Evolutionary conservation across 2,113 vertebrate species (phyloP).

Genomic region (Macroglossus sobrinus): DNA sequence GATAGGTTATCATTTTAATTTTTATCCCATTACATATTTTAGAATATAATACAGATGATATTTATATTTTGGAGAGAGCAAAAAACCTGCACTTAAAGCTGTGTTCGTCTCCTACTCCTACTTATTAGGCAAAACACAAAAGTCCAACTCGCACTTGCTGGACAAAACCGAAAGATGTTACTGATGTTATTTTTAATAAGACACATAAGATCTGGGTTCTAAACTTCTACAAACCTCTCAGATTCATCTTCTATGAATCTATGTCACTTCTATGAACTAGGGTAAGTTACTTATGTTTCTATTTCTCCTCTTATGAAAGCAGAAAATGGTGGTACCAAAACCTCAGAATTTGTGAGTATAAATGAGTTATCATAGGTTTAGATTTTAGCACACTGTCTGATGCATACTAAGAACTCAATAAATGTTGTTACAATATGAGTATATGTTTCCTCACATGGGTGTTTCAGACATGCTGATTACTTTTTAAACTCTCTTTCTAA

Average conservation of each 20-base stretch:
- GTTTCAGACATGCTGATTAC: background rate
- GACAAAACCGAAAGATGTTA: background rate
- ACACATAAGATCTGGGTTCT: background rate
- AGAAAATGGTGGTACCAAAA: fast-evolving
- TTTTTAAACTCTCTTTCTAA: background rate
- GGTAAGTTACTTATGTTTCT: background rate
- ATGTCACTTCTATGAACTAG: background rate
- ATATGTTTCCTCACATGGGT: background rate
- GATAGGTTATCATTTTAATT: background rate
- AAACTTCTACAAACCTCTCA: background rate
- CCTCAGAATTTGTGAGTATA: background rate
- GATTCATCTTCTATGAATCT: background rate
- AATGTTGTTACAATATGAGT: background rate
- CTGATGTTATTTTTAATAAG: background rate
- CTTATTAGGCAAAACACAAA: background rate
- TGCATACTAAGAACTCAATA: background rate
- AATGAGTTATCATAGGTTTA: background rate
- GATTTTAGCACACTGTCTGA: background rate
- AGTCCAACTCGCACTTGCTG: background rate
- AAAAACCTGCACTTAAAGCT: background rate
- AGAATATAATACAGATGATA: background rate
- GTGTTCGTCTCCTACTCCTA: background rate
- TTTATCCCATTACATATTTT: background rate
- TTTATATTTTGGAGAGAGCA: background rate
- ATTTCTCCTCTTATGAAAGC: background rate